Conservation (phyloP, 2,113 vertebrate genomes). For the Chloropsis cyanopogon region DNA sequence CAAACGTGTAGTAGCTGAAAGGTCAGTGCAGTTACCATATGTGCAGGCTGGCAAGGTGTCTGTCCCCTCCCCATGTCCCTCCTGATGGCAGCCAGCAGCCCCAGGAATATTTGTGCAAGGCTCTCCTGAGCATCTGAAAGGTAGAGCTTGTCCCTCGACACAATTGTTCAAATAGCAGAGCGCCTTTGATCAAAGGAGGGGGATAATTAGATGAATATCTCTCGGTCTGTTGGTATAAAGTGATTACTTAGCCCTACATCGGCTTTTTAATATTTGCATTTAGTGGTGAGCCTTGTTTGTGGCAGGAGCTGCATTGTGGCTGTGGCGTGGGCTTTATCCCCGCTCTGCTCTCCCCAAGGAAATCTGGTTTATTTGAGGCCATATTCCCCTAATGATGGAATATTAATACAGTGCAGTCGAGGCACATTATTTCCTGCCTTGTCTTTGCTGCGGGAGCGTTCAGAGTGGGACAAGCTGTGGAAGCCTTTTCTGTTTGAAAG, state of each 20-base stretch:
- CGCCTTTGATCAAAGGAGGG: background rate
- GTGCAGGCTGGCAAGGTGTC: slow-evolving; percentile 3
- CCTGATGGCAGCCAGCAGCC: background rate
- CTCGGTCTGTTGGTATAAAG: background rate
- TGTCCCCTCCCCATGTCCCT: background rate
- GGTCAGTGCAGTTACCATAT: background rate
- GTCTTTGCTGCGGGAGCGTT: background rate
- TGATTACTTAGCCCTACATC: background rate
- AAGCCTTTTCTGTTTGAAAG: slow-evolving; percentile 47
- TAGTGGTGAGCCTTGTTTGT: background rate
- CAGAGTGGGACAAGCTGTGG: background rate
- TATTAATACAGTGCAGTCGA: slow-evolving; percentile 10
- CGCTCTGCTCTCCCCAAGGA: slow-evolving; percentile 3
- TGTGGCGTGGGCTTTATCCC: background rate
- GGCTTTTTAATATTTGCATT: background rate
- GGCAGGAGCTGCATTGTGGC: background rate
- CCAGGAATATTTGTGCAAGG: background rate
- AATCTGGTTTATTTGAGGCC: background rate
- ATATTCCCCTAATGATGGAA: background rate
- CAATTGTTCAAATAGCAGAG: background rate
- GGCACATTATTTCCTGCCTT: background rate
- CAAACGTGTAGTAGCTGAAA: background rate
- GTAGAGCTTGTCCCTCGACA: background rate
- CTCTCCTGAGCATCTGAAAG: background rate
- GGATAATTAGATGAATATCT: background rate